phyloP scores from a whole-genome alignment of 2,113 vertebrate species.

The Saguinus midas region DNA sequence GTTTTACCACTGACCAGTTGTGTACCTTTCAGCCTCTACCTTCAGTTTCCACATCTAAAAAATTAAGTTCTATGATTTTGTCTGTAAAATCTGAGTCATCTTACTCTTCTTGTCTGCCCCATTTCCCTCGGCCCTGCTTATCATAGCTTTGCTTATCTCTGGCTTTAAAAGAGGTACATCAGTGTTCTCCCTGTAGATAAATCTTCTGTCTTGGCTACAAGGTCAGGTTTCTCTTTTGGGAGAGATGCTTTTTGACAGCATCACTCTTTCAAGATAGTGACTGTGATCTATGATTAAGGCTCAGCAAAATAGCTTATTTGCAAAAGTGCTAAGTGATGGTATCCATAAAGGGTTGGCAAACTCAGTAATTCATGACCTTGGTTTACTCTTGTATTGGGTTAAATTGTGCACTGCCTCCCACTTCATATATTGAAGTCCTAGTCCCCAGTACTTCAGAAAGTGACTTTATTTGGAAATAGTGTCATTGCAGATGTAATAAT shows the following conservation, averaged over 20 bases:
- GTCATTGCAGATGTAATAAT: background rate
- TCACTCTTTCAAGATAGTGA: background rate
- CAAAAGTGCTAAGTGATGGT: background rate
- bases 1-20: background rate
- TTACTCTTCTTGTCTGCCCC: background rate
- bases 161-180: background rate
- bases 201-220: background rate
- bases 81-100: background rate
- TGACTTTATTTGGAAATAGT: background rate
- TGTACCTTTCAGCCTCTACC: background rate
- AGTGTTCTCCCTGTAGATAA: background rate
- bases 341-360: background rate
- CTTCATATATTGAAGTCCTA: background rate
- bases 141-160: background rate
- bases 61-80: background rate
- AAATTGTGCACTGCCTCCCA: background rate
- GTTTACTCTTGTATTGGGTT: background rate
- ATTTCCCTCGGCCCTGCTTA: background rate
- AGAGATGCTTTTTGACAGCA: background rate
- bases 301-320: background rate
- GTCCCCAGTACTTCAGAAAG: background rate
- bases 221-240: background rate
- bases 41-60: conserved; percentile 3
- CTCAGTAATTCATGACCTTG: background rate
- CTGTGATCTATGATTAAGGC: background rate